Percentiles rank a stretch among this genome's conserved stretches.
Conservation (phyloP, 2,113 vertebrate genomes). For the Philantomba maxwellii region DNA sequence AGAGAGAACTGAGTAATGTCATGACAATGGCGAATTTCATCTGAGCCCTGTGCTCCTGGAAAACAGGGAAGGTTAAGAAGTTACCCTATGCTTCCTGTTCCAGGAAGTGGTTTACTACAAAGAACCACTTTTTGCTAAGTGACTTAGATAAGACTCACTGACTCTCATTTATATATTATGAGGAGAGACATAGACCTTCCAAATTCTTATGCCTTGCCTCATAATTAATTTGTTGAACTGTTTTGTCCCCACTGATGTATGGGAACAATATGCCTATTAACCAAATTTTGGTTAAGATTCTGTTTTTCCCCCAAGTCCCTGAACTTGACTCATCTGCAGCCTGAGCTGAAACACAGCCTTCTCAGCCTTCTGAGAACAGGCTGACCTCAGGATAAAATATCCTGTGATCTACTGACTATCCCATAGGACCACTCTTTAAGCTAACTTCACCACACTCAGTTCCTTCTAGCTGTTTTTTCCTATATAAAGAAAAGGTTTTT, state of each 20-base stretch:
- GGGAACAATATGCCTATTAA: neutral
- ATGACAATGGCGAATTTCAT: neutral
- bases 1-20: neutral
- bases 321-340: neutral
- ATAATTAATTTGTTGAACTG: neutral
- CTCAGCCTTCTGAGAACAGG: neutral
- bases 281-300: neutral
- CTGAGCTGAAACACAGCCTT: neutral
- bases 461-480: neutral
- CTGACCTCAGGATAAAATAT: neutral
- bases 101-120: neutral
- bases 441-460: neutral
- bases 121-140: neutral
- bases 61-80: neutral
- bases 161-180: neutral
- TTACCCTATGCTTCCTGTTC: neutral
- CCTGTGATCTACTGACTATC: neutral
- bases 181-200: neutral
- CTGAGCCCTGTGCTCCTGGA: neutral
- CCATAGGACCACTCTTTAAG: neutral
- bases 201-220: neutral
- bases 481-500: neutral
- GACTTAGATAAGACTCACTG: neutral
- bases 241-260: neutral
- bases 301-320: neutral